Base-by-base conservation (phyloP, 1,140 invertebrate species). In the Chrysoperla carnea region DNA sequence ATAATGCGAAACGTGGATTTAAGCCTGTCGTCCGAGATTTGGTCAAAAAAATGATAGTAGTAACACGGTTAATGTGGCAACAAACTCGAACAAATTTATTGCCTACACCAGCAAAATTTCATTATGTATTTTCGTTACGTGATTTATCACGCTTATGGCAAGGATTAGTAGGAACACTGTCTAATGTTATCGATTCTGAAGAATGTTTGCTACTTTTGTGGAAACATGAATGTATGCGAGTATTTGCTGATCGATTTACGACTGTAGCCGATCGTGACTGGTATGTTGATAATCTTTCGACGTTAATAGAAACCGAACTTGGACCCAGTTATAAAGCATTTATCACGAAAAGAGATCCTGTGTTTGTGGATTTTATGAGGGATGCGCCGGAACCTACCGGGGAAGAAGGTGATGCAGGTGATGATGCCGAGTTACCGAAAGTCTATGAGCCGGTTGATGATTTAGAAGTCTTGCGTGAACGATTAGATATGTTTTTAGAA, bases 311-410 rank as follows among this genome's bases (percentile, higher is more conserved):
- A 49, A 67, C 81, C 48, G 62, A 74, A 39, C 59, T 91, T 39
- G 83, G 84, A 8, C 52, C 68, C 13, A 66, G 75, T 47, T 76
- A 81, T 53, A 67, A 68, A 46, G 63, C 73, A 45, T 81, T 84
- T 73, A 23, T 23, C 2, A 71, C 84, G 42, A 62, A 76, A 52
- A 67, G 73, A 36, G 73, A 74, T 53, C 80, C 83, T 39, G 82
- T 80, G 33, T 94, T 92, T 64, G 89, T 92, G 15, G 89, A 93
- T 62, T 94, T 94, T 57, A 84, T 93, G 83, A 78, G 90, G 61
- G 92, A 97, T 68, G 91, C 92, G 31, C 90, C 91, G 14, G 92
- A 97, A 64, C 90, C 91, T 2, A 94, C 91, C 1, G 91, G 91
- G 6, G 92, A 97, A 63, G 92, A 96, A 70, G 81, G 83, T 9